Evolutionary conservation across 2,888 invertebrate genomes (phyloP).

Genomic region (Keiferia lycopersicella): DNA sequence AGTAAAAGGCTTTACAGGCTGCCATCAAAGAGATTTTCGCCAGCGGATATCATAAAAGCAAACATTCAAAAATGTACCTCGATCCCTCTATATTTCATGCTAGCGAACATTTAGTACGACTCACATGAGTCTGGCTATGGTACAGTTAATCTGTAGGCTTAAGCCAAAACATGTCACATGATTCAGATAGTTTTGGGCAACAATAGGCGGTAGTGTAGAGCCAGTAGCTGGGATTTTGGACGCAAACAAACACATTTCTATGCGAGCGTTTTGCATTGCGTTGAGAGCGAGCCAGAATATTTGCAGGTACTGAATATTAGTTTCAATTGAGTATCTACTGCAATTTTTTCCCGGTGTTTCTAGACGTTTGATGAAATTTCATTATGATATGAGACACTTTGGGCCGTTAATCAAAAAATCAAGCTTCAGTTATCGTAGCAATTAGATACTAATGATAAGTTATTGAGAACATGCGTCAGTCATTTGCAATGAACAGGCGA

Average conservation of each 20-base stretch:
- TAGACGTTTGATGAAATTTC: too few relatives aligned
- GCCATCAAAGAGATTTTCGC: conserved; percentile 29
- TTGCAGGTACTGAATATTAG: too few relatives aligned
- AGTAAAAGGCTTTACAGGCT: conserved; percentile 13
- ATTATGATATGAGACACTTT: too few relatives aligned
- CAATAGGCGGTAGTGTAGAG: not conserved
- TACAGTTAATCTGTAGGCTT: conserved; percentile 50
- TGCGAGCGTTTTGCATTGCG: not conserved
- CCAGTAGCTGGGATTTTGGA: not conserved
- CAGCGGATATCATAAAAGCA: conserved; percentile 37
- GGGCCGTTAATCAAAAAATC: too few relatives aligned
- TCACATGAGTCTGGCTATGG: conserved; percentile 44
- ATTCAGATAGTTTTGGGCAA: conserved; percentile 2
- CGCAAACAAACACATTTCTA: not conserved
- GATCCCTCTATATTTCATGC: conserved; percentile 43
- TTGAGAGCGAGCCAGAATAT: too few relatives aligned
- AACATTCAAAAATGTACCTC: conserved; percentile 42
- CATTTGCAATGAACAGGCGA: too few relatives aligned
- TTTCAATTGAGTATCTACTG: too few relatives aligned
- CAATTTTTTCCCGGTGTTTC: too few relatives aligned
- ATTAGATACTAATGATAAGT: too few relatives aligned
- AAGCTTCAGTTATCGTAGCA: too few relatives aligned
- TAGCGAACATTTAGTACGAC: conserved; percentile 38
- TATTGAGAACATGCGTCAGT: too few relatives aligned
- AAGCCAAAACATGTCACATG: conserved; percentile 47